Evolutionary conservation across 2,113 vertebrate genomes (phyloP).

Genomic region (Drymodes brunneopygia): DNA sequence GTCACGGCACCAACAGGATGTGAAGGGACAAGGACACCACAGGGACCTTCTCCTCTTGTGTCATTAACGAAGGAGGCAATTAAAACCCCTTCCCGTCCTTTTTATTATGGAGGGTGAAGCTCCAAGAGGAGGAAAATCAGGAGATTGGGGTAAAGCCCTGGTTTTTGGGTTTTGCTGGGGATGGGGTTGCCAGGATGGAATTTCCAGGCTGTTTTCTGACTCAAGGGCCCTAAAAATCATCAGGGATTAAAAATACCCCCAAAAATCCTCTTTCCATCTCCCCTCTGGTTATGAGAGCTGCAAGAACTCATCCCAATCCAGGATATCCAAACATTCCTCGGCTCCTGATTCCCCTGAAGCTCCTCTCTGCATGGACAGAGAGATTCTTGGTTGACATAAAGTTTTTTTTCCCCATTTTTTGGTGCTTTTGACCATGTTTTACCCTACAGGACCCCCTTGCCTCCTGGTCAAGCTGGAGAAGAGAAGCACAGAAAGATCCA

Average conservation of each 20-base stretch:
- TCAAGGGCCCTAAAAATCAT: neutral
- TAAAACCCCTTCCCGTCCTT: neutral
- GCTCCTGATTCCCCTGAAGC: neutral
- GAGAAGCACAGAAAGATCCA: neutral
- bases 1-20: neutral
- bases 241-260: neutral
- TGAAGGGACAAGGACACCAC: neutral
- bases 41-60: neutral
- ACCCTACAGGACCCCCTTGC: neutral
- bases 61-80: neutral
- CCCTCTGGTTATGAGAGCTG: neutral
- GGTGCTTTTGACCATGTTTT: neutral
- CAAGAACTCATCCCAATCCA: neutral
- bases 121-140: too few species aligned
- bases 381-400: neutral
- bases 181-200: neutral
- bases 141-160: accelerated
- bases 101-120: neutral
- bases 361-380: neutral
- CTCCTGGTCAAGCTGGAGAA: neutral
- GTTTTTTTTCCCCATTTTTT: neutral
- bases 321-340: neutral
- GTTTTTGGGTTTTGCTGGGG: too few species aligned
- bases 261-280: neutral
- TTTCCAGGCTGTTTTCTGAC: neutral